A percentile compares a stretch with the other conserved stretches of the same genome.
Evolutionary conservation across 2,888 invertebrate genomes (phyloP).

Genomic region (Campopleginae sp.): DNA sequence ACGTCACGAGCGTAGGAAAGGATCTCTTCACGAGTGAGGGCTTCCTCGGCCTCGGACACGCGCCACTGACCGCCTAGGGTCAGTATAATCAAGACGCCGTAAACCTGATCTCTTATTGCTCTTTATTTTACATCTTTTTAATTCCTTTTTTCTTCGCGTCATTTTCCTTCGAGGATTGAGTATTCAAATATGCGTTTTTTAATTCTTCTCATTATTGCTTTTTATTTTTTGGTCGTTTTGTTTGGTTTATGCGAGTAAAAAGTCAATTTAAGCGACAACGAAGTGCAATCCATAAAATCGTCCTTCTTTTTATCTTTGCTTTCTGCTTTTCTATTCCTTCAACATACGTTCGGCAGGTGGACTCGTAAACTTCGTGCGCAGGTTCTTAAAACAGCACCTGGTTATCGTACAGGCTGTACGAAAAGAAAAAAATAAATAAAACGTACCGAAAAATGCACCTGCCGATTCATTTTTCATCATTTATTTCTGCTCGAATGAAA

Average conservation of each 20-base stretch:
- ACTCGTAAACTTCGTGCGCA: neutral
- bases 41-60: constrained; percentile 67
- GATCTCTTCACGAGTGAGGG: constrained; percentile 50
- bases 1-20: constrained; percentile 44
- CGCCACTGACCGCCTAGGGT: constrained; percentile 72
- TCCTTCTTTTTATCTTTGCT: neutral
- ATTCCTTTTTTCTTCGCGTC: neutral
- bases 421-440: neutral
- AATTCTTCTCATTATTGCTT: neutral
- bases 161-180: neutral
- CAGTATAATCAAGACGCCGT: constrained; percentile 73
- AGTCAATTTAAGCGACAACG: neutral
- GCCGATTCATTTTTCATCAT: neutral
- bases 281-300: neutral
- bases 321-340: neutral
- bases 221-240: neutral
- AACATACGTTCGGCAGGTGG: constrained; percentile 18
- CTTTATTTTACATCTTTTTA: constrained; percentile 13
- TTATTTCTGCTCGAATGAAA: neutral
- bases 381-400: constrained; percentile 21
- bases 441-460: constrained; percentile 10
- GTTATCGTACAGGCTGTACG: neutral
- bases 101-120: constrained; percentile 18
- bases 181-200: neutral
- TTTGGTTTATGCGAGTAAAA: neutral